Conservation (phyloP, 53 echinoderm and acorn worm species). For the Stichopus horrens region DNA sequence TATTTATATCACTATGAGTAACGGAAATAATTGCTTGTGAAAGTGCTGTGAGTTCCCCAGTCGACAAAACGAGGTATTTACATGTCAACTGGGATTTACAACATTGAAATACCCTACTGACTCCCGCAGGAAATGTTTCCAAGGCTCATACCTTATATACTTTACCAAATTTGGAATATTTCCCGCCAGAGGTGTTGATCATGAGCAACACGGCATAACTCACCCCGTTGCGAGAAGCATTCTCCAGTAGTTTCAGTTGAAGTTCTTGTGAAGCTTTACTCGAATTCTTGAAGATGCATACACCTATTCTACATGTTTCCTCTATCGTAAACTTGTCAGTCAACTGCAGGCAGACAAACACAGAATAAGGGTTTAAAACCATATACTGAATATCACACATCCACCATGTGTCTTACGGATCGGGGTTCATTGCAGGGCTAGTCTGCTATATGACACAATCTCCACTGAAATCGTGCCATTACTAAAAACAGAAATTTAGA, state of each 20-base stretch:
- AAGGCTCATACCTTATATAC: slow-evolving; percentile 16
- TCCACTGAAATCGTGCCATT: neutral
- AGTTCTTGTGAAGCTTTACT: slow-evolving; percentile 34
- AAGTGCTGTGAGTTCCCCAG: neutral
- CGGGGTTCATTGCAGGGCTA: slow-evolving; percentile 8
- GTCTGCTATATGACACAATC: slow-evolving; percentile 27
- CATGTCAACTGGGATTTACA: slow-evolving; percentile 9
- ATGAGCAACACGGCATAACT: slow-evolving; percentile 32
- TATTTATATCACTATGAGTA: neutral
- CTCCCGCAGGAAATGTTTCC: neutral
- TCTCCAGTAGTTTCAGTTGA: slow-evolving; percentile 39
- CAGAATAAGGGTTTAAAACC: slow-evolving; percentile 3
- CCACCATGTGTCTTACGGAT: slow-evolving; percentile 3
- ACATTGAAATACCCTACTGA: slow-evolving; percentile 2
- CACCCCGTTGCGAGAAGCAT: slow-evolving; percentile 39
- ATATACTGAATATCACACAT: neutral
- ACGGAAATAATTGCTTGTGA: neutral
- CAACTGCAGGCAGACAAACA: slow-evolving; percentile 34
- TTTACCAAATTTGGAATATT: slow-evolving; percentile 18
- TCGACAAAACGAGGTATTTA: slow-evolving; percentile 8
- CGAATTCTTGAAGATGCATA: slow-evolving; percentile 37
- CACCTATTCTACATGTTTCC: slow-evolving; percentile 37
- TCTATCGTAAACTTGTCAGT: slow-evolving; percentile 22
- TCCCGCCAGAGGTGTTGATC: slow-evolving; percentile 18
- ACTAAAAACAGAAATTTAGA: too few species aligned